phyloP scores from a whole-genome alignment of 2,888 invertebrate genomes.

The Scaptomyza flava region DNA sequence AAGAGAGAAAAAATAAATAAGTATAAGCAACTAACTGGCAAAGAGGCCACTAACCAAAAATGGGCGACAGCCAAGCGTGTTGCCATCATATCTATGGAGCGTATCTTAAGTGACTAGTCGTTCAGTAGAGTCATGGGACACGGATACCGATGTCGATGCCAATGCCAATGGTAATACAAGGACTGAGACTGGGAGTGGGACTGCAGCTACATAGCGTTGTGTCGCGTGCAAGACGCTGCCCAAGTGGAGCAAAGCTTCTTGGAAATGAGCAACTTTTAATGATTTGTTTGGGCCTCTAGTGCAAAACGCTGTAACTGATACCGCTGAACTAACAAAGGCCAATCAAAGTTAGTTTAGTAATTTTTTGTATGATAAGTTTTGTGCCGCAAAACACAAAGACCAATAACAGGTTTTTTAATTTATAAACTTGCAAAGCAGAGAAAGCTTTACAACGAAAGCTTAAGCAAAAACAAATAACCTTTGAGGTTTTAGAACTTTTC shows the following conservation, averaged over 20 bases:
- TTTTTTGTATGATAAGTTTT: constrained; percentile 51
- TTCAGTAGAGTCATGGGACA: constrained; percentile 39
- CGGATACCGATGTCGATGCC: constrained; percentile 29
- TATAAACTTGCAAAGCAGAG: constrained; percentile 31
- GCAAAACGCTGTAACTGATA: constrained; percentile 59
- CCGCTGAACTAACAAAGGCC: constrained; percentile 30
- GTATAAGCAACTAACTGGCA: constrained; percentile 52
- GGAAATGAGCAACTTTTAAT: constrained; percentile 54
- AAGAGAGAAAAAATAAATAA: constrained; percentile 6
- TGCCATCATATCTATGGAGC: constrained; percentile 61
- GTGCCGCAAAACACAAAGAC: constrained; percentile 27
- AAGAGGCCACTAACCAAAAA: constrained; percentile 54
- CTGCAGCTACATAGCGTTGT: constrained; percentile 17
- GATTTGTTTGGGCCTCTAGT: constrained; percentile 61
- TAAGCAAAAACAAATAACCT: constrained; percentile 37
- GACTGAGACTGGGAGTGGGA: constrained; percentile 8
- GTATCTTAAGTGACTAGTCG: constrained; percentile 54
- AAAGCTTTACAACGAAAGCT: constrained; percentile 56
- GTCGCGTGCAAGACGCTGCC: constrained; percentile 38
- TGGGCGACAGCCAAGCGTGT: constrained; percentile 60
- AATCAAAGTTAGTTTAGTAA: constrained; percentile 53
- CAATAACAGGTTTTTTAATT: constrained; percentile 58
- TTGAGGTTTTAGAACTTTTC: constrained; percentile 61
- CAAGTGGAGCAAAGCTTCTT: constrained; percentile 21
- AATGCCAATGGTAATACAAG: neutral